These are phyloP conservation scores for Archaeoteleia sp. DNA, from an alignment of 2,888 invertebrate species.

Conservation along the genomic window DNA sequence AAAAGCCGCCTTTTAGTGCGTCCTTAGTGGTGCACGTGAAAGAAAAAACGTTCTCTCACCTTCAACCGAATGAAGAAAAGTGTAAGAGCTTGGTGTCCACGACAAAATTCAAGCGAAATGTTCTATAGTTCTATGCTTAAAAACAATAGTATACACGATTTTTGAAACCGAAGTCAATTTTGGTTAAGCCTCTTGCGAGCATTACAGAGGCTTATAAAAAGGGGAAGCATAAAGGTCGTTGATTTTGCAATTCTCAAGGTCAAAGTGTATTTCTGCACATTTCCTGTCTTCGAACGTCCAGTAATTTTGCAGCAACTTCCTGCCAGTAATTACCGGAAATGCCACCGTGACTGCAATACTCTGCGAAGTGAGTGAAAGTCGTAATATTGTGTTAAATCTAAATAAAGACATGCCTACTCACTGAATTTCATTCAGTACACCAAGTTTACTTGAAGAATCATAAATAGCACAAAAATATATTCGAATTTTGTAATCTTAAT, in stretches of 20 bases:
- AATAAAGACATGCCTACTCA: constrained; percentile 14
- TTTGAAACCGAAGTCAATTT: too few species aligned
- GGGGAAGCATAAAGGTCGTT: constrained; percentile 19
- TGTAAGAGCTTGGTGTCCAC: too few species aligned
- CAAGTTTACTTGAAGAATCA: not conserved
- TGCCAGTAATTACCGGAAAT: constrained; percentile 66
- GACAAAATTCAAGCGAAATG: too few species aligned
- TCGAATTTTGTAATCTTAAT: constrained; percentile 4
- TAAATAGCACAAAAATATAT: not conserved
- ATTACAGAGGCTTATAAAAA: not conserved
- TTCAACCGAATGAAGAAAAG: too few species aligned
- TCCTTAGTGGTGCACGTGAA: constrained; percentile 10
- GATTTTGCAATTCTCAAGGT: constrained; percentile 34
- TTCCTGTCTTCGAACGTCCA: constrained; percentile 58
- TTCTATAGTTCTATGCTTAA: too few species aligned
- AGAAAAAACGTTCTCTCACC: too few species aligned
- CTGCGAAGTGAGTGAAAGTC: constrained; percentile 16
- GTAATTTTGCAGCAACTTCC: constrained; percentile 66
- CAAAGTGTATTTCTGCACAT: constrained; percentile 33
- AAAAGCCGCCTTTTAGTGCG: constrained; percentile 3
- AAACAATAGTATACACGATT: too few species aligned
- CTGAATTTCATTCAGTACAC: constrained; percentile 10
- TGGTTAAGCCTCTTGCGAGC: too few species aligned
- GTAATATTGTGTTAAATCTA: constrained; percentile 34
- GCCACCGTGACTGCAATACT: constrained; percentile 53